Evolutionary conservation across 2,888 invertebrate genomes (phyloP).

Genomic region (Rotaria magnacalcarata): DNA sequence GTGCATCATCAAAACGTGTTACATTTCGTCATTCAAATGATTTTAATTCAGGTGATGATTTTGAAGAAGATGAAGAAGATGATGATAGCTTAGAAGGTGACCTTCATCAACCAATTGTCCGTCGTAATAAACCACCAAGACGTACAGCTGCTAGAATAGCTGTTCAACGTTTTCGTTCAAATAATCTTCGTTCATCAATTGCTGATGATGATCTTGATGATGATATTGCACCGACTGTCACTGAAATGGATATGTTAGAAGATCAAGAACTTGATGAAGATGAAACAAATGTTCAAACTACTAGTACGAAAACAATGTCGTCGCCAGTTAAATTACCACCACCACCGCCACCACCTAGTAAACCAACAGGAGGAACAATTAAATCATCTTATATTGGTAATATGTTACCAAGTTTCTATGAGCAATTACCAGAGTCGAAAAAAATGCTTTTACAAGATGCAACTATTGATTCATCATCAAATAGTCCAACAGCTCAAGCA

Average conservation of each 20-base stretch:
- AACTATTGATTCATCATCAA: conserved; percentile 30
- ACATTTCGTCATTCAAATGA: conserved; percentile 30
- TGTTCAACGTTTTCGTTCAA: conserved; percentile 25
- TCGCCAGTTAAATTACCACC: not conserved
- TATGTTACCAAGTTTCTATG: conserved; percentile 31
- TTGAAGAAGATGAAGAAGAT: conserved; percentile 31
- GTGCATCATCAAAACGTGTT: conserved; percentile 28
- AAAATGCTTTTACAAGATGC: conserved; percentile 37
- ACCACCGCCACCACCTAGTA: not conserved
- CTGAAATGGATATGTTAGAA: conserved; percentile 30
- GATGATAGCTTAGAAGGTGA: conserved; percentile 23
- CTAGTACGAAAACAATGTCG: not conserved
- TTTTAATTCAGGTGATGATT: conserved; percentile 31
- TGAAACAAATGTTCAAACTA: not conserved
- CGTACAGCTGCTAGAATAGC: conserved; percentile 1
- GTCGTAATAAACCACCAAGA: not conserved
- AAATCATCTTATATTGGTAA: conserved; percentile 33
- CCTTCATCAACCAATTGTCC: not conserved
- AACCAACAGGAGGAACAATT: not conserved
- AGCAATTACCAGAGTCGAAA: conserved; percentile 32
- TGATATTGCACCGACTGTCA: conserved; percentile 27
- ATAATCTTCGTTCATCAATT: not conserved
- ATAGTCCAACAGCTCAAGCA: not conserved
- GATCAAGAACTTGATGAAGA: conserved; percentile 15
- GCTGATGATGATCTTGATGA: conserved; percentile 17